phyloP scores from a whole-genome alignment of 2,113 vertebrate genomes.

The Proterorhinus semilunaris region DNA sequence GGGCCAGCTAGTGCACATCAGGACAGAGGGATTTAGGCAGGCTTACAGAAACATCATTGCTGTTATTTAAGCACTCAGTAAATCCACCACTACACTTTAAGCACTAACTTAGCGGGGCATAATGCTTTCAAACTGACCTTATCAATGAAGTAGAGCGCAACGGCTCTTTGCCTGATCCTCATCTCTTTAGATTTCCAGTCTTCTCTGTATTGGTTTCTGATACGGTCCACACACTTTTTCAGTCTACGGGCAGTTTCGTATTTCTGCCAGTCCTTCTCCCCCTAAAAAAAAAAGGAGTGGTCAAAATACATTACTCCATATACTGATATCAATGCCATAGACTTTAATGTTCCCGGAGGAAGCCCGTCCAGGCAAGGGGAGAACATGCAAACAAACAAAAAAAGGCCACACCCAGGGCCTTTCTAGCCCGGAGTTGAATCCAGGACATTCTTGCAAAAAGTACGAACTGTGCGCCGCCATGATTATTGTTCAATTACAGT shows the following conservation, averaged over 20 bases:
- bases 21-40: slow-evolving; percentile 20
- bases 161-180: slow-evolving; percentile 93
- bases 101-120: not conserved
- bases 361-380: too few species aligned
- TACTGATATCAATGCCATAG: too few species aligned
- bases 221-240: slow-evolving; percentile 92
- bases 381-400: too few species aligned
- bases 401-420: too few species aligned
- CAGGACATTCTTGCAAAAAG: too few species aligned
- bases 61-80: slow-evolving; percentile 5
- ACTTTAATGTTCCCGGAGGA: too few species aligned
- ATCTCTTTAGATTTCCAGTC: slow-evolving; percentile 99
- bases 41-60: slow-evolving; percentile 20
- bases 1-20: slow-evolving; percentile 82
- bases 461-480: too few species aligned
- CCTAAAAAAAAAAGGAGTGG: slow-evolving; percentile 64
- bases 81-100: not conserved
- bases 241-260: slow-evolving; percentile 92
- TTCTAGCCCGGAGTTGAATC: too few species aligned
- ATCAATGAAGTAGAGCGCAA: slow-evolving; percentile 96
- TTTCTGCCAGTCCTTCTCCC: slow-evolving; percentile 98
- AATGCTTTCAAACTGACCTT: slow-evolving; percentile 78
- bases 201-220: slow-evolving; percentile 89
- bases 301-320: too few species aligned
- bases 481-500: too few species aligned